Evolutionary conservation across 2,888 invertebrate species (phyloP).

Genomic region (Xylophagus ater): DNA sequence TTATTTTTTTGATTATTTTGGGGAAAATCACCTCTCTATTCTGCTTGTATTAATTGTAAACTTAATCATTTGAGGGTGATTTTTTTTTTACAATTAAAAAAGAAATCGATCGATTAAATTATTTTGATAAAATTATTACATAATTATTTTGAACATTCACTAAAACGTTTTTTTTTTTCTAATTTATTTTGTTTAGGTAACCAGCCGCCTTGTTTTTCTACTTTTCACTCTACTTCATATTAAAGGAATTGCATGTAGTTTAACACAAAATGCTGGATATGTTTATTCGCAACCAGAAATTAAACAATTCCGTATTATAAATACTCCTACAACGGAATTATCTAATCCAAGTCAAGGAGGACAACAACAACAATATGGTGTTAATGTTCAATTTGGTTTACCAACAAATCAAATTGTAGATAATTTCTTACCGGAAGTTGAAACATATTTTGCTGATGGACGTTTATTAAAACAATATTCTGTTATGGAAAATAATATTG

Average conservation of each 20-base stretch:
- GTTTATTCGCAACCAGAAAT: constrained; percentile 6
- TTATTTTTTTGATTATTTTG: too few species aligned
- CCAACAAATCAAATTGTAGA: neutral
- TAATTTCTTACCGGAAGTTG: constrained; percentile 16
- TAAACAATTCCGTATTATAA: neutral
- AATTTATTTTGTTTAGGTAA: constrained; percentile 4
- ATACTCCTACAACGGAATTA: neutral
- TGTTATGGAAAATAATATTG: constrained; percentile 36
- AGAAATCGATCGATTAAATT: too few species aligned
- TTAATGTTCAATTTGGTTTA: neutral
- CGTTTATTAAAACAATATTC: constrained; percentile 36
- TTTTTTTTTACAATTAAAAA: too few species aligned
- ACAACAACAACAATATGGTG: constrained; percentile 4
- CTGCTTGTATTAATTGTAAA: too few species aligned
- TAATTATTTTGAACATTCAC: too few species aligned
- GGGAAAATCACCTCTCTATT: too few species aligned
- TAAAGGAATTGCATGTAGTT: neutral
- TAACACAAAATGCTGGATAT: constrained; percentile 5
- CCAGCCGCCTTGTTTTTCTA: constrained; percentile 2
- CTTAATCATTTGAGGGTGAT: too few species aligned
- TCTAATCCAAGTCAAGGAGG: constrained; percentile 4
- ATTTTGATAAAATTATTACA: too few species aligned
- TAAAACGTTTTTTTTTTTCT: neutral
- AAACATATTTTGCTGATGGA: constrained; percentile 30
- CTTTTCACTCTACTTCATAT: constrained; percentile 6